These are phyloP conservation scores for Cantharis rustica DNA, from an alignment of 2,888 invertebrate genomes.

Conservation along the genomic window DNA sequence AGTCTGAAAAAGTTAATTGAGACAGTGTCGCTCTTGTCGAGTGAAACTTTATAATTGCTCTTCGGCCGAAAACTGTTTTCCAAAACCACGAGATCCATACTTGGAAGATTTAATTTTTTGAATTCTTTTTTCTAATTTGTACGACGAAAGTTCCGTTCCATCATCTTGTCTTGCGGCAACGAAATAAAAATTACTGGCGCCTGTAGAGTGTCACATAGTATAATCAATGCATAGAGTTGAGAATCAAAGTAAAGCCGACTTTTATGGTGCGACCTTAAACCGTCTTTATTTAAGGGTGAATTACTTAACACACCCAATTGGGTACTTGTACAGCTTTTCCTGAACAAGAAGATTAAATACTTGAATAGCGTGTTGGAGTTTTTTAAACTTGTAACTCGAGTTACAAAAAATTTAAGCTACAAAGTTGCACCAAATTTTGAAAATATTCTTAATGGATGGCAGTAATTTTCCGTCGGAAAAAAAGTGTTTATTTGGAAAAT, in stretches of 20 bases:
- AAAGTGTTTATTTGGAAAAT: background rate
- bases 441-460: background rate
- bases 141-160: background rate
- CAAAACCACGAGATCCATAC: background rate
- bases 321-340: background rate
- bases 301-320: background rate
- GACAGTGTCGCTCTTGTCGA: conserved; percentile 35
- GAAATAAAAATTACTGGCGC: conserved; percentile 29
- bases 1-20: conserved; percentile 45
- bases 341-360: background rate
- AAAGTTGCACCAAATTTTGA: background rate
- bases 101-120: background rate
- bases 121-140: background rate
- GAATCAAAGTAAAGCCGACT: conserved; percentile 30
- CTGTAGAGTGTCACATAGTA: conserved; percentile 32
- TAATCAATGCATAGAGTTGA: conserved; percentile 25
- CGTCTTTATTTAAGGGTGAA: background rate
- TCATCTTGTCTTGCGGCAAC: background rate
- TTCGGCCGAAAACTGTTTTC: background rate
- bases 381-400: background rate
- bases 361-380: background rate
- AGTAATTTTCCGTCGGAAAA: background rate
- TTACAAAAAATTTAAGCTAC: background rate
- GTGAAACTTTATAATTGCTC: conserved; percentile 36
- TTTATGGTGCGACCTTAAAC: background rate